Evolutionary conservation across 2,797 vertebrate genomes (phyloP), one percentile per base, ranked within the genome.

Genomic region (Lutjanus argentimaculatus): DNA sequence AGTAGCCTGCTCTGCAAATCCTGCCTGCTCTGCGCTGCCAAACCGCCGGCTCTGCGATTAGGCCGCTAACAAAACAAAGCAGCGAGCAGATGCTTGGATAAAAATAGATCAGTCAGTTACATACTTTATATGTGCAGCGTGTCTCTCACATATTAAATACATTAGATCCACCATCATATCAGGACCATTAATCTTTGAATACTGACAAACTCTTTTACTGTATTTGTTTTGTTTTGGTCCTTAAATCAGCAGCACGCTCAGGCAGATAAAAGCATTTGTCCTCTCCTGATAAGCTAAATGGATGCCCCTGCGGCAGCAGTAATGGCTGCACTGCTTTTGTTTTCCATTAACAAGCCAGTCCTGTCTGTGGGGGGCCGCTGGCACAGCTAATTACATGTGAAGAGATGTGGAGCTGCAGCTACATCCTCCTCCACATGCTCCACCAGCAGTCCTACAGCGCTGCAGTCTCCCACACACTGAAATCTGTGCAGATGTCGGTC

Each of bases 1-100:
- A 86, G 98, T 97, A 74, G 84, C 82, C 85, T 68, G 67, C 80
- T 84, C 75, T 80, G 81, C 77, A 91, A 86, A 94, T 92, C 91
- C 94, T 53, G 74, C 73, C 71, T 48, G 84, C 75, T 72, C 73
- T 2, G 19, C 78, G 79, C 77, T 61, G 83, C 83, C 79, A 79
- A 80, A 83, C 70, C 79, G 87, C 84, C 88, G 75, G 85, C 86
- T 83, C 85, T 89, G 90, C 71, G 73, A 90, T 93, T 92, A 93
- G 79, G 74, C 87, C 51, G 81, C 71, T 14, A 57, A 85, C 80
- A 68, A 80, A 86, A 86, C 84, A 91, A 90, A 87, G 84, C 89
- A 90, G 84, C 19, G 1, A 87, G 75, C 88, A 87, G 84, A 88
- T 86, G 87, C 87, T 82, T 76, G 75, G 72, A 84, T 88, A 81